These are phyloP conservation scores for Acanthis flammea DNA, from an alignment of 2,797 vertebrate genomes.

Conservation along the genomic window DNA sequence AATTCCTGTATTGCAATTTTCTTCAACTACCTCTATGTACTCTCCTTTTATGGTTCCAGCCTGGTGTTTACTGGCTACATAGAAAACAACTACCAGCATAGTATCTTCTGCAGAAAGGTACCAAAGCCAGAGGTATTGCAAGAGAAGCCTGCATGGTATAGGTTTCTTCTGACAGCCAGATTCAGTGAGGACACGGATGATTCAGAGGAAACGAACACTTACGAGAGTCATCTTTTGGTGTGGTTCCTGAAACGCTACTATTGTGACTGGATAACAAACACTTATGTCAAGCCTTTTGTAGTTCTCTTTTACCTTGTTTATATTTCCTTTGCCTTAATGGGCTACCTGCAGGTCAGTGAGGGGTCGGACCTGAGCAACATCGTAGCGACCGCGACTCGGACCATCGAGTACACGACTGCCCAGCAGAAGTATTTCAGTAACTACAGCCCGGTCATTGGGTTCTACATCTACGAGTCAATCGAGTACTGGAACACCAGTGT, in stretches of 20 bases:
- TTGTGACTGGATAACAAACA: conserved; percentile 99
- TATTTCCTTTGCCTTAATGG: conserved; percentile 99
- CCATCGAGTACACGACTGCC: conserved; percentile 90
- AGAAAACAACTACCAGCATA: conserved; percentile 97
- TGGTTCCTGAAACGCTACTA: conserved; percentile 96
- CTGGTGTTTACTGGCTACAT: conserved; percentile 98
- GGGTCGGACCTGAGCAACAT: conserved; percentile 95
- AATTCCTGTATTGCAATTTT: conserved; percentile 91
- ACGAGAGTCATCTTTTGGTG: conserved; percentile 93
- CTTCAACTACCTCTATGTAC: conserved; percentile 96
- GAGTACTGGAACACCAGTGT: conserved; percentile 98
- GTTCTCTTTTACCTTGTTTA: conserved; percentile 98
- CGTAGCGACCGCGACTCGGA: conserved; percentile 94
- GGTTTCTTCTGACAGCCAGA: conserved; percentile 94
- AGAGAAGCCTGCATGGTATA: conserved; percentile 95
- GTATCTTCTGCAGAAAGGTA: conserved; percentile 95
- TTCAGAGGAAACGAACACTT: conserved; percentile 84
- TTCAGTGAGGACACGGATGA: conserved; percentile 89
- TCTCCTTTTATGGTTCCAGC: conserved; percentile 97
- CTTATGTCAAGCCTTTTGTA: conserved; percentile 98
- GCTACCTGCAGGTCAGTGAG: conserved; percentile 95
- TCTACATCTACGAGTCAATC: conserved; percentile 98
- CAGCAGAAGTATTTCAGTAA: conserved; percentile 98
- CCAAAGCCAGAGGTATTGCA: conserved; percentile 90
- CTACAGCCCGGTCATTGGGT: conserved; percentile 97